Evolutionary conservation across 2,888 invertebrate species (phyloP), one percentile per base, ranked within the genome.

Genomic region (Odontomyia ornata): DNA sequence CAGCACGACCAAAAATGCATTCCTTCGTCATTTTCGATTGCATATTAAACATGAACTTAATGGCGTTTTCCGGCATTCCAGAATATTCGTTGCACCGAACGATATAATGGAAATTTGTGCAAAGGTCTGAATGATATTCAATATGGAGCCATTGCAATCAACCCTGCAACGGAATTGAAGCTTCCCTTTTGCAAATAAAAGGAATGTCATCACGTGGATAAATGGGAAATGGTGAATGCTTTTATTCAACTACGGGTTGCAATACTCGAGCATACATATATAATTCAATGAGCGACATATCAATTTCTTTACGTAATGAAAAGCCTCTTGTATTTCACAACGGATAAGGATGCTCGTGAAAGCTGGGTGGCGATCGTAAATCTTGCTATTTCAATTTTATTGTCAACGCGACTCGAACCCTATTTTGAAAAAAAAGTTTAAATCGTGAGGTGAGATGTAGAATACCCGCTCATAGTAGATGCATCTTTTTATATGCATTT

Each of bases 361-460:
- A 46, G 18, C 69, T 36, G n/a, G n/a, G 11, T 46, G 7, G 27
- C 18, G 25, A 23, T 18, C 60, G 52, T 73, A 73, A 73, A 73
- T 73, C 60, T 57, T 73, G 43, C 73, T 15, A 25, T 73, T 73
- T 73, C 73, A 57, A 73, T 73, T 73, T 73, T 43, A 73, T 43
- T 73, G 73, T 73, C 60, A 73, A n/a, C 60, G 60, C 60, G 56
- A 13, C 60, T 7, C 15, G 23, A 60, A 21, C 57, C 73, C 73
- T 23, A 13, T 73, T 60, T 57, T 7, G 13, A 21, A 27, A 27
- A n/a, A 52, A 1, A 57, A n/a, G n/a, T n/a, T n/a, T n/a, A n/a
- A n/a, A n/a, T n/a, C n/a, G 57, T 36, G 43, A 23, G 18, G 69
- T 5, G n/a, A 65, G 18, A 36, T 36, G 65, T 15, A 36, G 21